Conservation (phyloP, 2,113 vertebrate species). For the Paralichthys olivaceus region DNA sequence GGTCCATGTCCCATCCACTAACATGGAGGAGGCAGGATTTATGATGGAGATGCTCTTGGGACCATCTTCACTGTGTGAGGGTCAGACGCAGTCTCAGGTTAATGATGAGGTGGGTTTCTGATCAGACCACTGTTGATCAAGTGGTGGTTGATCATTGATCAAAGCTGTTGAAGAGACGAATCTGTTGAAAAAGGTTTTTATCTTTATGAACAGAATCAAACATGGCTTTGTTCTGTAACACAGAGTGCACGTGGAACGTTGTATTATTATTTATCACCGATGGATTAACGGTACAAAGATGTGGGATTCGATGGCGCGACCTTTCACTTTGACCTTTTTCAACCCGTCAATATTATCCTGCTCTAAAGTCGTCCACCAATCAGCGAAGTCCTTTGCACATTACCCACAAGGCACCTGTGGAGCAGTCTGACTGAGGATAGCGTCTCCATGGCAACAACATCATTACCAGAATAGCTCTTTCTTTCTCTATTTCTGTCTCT, state of each 20-base stretch:
- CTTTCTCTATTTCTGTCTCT: slow-evolving; percentile 58
- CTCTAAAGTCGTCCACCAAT: slow-evolving; percentile 49
- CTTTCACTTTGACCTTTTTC: slow-evolving; percentile 52
- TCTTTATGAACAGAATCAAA: not conserved
- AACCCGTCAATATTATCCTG: slow-evolving; percentile 32
- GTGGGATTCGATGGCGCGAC: slow-evolving; percentile 8
- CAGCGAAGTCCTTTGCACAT: slow-evolving; percentile 51
- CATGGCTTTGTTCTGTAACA: too few relatives aligned
- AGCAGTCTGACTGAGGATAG: slow-evolving; percentile 62
- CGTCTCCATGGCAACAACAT: slow-evolving; percentile 76
- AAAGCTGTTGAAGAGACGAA: too few relatives aligned
- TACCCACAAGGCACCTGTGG: slow-evolving; percentile 69
- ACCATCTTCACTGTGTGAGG: not conserved
- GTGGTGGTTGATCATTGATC: not conserved
- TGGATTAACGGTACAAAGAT: not conserved
- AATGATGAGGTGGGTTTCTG: too few relatives aligned
- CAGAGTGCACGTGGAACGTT: not conserved
- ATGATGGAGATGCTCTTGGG: too few relatives aligned
- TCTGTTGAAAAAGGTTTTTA: not conserved
- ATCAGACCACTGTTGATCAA: not conserved
- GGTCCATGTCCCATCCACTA: too few relatives aligned
- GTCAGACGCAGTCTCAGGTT: not conserved
- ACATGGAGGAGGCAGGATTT: too few relatives aligned
- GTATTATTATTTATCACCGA: not conserved
- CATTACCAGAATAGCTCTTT: slow-evolving; percentile 74